phyloP scores from a whole-genome alignment of 2,797 vertebrate species.

The Sardinella longiceps region DNA sequence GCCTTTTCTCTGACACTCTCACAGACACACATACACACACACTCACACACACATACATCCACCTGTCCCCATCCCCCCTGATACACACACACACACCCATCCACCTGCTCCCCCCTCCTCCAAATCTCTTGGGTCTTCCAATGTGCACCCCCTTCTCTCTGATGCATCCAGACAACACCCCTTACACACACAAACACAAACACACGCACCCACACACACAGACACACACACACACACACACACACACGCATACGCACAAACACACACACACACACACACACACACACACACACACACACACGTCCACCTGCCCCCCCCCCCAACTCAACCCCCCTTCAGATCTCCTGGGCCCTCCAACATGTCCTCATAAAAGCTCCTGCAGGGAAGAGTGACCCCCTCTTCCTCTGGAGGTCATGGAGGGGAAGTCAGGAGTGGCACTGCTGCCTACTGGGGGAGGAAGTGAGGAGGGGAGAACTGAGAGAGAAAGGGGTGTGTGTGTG shows the following conservation, averaged over 20 bases:
- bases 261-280: slow-evolving; percentile 11
- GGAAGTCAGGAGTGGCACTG: background rate
- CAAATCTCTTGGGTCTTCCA: background rate
- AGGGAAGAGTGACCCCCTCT: background rate
- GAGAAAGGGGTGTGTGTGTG: background rate
- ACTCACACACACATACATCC: background rate
- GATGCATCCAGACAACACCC: background rate
- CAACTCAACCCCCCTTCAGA: background rate
- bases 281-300: background rate
- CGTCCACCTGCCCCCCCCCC: background rate
- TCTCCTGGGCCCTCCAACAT: background rate
- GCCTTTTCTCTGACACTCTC: background rate
- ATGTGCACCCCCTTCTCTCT: background rate
- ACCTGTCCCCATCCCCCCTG: background rate
- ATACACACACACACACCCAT: background rate
- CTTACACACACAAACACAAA: background rate
- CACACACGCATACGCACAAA: background rate
- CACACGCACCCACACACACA: too few relatives aligned
- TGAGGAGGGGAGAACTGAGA: too few relatives aligned
- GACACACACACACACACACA: background rate
- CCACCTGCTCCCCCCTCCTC: background rate
- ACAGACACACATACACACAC: slow-evolving; percentile 13
- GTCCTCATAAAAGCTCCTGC: background rate
- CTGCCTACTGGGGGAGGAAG: background rate
- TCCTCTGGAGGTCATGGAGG: background rate